Conservation (phyloP, 2,888 invertebrate genomes). For the Pycnomerus fuliginosus region DNA sequence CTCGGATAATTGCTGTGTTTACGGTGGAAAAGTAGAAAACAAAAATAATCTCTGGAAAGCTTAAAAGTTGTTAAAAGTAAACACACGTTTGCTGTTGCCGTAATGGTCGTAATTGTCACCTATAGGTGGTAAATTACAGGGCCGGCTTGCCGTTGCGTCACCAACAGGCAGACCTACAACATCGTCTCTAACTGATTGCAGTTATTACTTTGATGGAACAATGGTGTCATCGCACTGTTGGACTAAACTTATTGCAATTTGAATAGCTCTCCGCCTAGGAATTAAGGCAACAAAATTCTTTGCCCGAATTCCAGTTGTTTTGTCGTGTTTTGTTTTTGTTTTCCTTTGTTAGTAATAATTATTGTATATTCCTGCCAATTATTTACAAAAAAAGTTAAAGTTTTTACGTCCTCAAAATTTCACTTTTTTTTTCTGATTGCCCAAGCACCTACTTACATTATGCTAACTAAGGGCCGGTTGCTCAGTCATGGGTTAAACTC, state of each 20-base stretch:
- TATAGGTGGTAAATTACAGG: conserved; percentile 25
- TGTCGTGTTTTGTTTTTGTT: too few relatives aligned
- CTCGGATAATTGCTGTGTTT: too few relatives aligned
- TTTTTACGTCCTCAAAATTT: too few relatives aligned
- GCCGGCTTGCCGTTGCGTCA: conserved; percentile 26
- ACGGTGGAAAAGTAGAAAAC: conserved; percentile 3
- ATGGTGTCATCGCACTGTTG: conserved; percentile 24
- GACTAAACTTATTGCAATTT: conserved; percentile 20
- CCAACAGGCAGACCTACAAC: conserved; percentile 23
- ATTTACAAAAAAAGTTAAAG: too few relatives aligned
- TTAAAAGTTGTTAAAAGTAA: conserved; percentile 20
- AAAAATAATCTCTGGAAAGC: conserved; percentile 14
- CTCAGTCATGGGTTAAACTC: too few relatives aligned
- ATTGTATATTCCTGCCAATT: too few relatives aligned
- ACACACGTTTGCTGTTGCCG: conserved; percentile 15
- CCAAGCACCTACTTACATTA: too few relatives aligned
- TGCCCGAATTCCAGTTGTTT: too few relatives aligned
- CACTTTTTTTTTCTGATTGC: too few relatives aligned
- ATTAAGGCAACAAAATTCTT: conserved; percentile 8
- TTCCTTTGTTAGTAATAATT: too few relatives aligned
- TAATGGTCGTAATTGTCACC: conserved; percentile 23
- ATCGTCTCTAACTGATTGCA: conserved; percentile 10
- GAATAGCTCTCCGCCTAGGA: conserved; percentile 13
- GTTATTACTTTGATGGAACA: conserved; percentile 21
- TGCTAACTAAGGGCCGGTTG: too few relatives aligned